Base-by-base conservation (phyloP, 1,140 invertebrate genomes). In the Ruditapes philippinarum region DNA sequence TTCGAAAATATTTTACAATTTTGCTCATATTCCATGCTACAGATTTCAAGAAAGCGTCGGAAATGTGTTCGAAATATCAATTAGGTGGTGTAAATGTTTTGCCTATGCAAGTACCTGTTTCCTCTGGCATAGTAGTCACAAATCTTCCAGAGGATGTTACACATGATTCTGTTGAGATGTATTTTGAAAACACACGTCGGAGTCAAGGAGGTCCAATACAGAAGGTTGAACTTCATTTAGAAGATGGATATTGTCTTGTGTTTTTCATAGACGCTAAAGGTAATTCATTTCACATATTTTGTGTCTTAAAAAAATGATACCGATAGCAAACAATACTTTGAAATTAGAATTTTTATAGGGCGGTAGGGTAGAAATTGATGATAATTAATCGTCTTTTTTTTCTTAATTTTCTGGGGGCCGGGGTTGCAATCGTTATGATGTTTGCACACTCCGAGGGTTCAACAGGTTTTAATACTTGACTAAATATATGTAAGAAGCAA, bases 111-210 rank as follows among this genome's bases (percentile, higher is more conserved):
- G 28, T 84, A 19, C 81, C 81, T 0, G 81, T 70, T 22, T 42
- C 40, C 0, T 70, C 3, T 42, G 62, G 60, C n/a, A 73, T 84
- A n/a, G 22, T 84, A 5, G 62, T 84, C 31, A 68, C 45, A 4
- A 40, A 84, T 12, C 22, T 84, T 7, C 65, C 65, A 2, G 65
- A 84, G 36, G 65, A 51, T 45, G 40, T 49, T 17, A 84, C 84
- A 22, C 49, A 76, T 25, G 68, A 74, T 40, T 4, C 0, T 40
- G 54, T 86, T 5, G 28, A 51, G 25, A 31, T 76, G 33, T 86
- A 86, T 49, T 86, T 86, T 45, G 84, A 86, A 45, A 86, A 86
- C 25, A 62, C 36, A 33, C 49, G 36, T 5, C 51, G 84, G 22
- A 86, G 84, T 45, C 0, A 49, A 25, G 84, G 84, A 19, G 73